A percentile compares a stretch with the other conserved stretches of the same genome.
Evolutionary conservation across 2,797 vertebrate genomes (phyloP).

Genomic region (Hypotaenidia okinawae): DNA sequence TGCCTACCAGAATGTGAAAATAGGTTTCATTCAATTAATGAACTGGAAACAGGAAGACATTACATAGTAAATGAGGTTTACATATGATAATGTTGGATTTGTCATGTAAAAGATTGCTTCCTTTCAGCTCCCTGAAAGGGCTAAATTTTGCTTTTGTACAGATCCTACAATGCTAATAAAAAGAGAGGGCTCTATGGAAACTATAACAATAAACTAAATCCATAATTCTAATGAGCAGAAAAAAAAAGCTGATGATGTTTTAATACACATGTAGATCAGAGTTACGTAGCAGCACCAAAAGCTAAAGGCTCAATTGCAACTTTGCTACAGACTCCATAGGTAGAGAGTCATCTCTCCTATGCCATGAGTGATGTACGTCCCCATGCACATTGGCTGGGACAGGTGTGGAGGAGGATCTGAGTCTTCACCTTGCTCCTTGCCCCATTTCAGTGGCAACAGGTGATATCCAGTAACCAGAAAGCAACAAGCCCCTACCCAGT

Average conservation of each 20-base stretch:
- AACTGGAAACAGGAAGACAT: constrained; percentile 77
- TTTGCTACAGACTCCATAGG: not conserved
- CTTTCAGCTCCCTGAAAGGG: constrained; percentile 74
- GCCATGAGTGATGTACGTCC: rapidly evolving
- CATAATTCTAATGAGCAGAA: constrained; percentile 74
- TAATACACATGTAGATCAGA: constrained; percentile 61
- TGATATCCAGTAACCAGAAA: not conserved
- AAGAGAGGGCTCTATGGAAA: constrained; percentile 67
- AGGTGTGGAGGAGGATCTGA: not conserved
- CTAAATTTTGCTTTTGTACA: constrained; percentile 77
- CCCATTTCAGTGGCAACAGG: not conserved
- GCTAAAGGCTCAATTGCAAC: constrained; percentile 8
- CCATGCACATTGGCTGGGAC: rapidly evolving
- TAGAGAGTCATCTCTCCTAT: rapidly evolving
- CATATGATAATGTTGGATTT: constrained; percentile 79
- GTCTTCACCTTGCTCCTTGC: not conserved
- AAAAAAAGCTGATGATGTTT: constrained; percentile 61
- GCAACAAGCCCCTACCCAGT: rapidly evolving
- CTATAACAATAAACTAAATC: constrained; percentile 72
- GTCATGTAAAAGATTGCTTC: constrained; percentile 76
- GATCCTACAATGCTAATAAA: constrained; percentile 71
- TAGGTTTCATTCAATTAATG: constrained; percentile 80
- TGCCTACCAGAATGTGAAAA: constrained; percentile 74
- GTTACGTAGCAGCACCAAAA: constrained; percentile 22
- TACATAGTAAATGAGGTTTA: constrained; percentile 81